Conservation (phyloP, 1,140 invertebrate species). For the Cydia strobilella region DNA sequence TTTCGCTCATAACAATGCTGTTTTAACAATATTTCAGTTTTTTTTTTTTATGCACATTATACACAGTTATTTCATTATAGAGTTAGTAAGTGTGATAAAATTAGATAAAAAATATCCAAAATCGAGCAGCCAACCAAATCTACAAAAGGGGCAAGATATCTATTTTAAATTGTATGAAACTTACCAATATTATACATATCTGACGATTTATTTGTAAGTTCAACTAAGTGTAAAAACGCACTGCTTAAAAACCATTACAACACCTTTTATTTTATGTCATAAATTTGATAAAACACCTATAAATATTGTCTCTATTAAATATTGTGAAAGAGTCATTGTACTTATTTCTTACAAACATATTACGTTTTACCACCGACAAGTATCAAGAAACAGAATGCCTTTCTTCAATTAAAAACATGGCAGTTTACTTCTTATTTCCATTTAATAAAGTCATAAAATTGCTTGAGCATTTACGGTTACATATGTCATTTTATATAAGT, state of each 20-base stretch:
- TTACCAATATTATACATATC: not conserved
- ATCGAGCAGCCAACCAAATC: no score
- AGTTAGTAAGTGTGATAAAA: no score
- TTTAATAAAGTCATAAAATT: not conserved
- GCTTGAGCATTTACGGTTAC: not conserved
- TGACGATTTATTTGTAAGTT: not conserved
- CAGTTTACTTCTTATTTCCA: not conserved
- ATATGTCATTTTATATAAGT: not conserved
- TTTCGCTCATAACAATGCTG: no score
- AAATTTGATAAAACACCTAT: conserved; percentile 42
- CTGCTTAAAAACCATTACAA: not conserved
- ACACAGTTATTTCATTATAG: no score
- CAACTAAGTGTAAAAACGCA: not conserved
- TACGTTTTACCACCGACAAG: not conserved
- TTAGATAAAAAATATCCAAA: no score
- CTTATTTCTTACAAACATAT: not conserved
- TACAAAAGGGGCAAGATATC: no score
- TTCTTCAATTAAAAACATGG: not conserved
- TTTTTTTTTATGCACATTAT: no score
- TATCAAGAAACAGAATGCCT: not conserved
- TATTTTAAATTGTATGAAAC: no score
- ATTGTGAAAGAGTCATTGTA: conserved; percentile 65
- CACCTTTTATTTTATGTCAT: conserved; percentile 9
- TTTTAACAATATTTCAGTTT: no score
- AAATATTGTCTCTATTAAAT: conserved; percentile 69